Percentiles rank a stretch among this genome's conserved stretches.
Conservation (phyloP, 2,888 invertebrate genomes). For the Cheilosia pagana region DNA sequence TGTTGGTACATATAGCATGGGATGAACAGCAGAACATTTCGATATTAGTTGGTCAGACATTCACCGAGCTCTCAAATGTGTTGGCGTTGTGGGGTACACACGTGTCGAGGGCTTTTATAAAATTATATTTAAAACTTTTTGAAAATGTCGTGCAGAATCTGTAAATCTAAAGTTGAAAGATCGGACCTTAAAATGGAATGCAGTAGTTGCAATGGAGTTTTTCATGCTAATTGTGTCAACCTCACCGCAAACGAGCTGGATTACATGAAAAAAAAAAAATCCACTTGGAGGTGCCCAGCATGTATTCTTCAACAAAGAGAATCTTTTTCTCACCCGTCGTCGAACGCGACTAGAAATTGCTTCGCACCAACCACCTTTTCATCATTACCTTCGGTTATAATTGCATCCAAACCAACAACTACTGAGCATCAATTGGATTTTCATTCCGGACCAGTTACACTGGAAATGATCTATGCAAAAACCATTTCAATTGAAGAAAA, state of each 20-base stretch:
- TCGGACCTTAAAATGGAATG: conserved; percentile 1
- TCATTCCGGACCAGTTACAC: not conserved
- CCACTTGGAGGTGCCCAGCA: conserved; percentile 4
- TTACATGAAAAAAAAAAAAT: conserved; percentile 1
- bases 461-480: conserved; percentile 11
- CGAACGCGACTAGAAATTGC: not conserved
- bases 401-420: not conserved
- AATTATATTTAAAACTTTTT: not conserved
- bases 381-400: not conserved
- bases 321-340: not conserved
- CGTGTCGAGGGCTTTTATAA: not conserved
- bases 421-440: not conserved
- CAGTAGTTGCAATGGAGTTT: not conserved
- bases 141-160: conserved; percentile 10
- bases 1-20: too few relatives aligned
- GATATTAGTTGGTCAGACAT: too few relatives aligned
- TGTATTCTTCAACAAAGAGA: conserved; percentile 15
- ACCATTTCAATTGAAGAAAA: conserved; percentile 6
- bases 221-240: conserved; percentile 11
- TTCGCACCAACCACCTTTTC: not conserved
- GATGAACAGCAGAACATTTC: too few relatives aligned
- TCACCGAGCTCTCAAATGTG: too few relatives aligned
- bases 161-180: conserved; percentile 1
- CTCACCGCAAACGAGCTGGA: conserved; percentile 3
- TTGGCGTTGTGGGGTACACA: not conserved